phyloP scores from a whole-genome alignment of 2,113 vertebrate species.

The Crotophaga sulcirostris region DNA sequence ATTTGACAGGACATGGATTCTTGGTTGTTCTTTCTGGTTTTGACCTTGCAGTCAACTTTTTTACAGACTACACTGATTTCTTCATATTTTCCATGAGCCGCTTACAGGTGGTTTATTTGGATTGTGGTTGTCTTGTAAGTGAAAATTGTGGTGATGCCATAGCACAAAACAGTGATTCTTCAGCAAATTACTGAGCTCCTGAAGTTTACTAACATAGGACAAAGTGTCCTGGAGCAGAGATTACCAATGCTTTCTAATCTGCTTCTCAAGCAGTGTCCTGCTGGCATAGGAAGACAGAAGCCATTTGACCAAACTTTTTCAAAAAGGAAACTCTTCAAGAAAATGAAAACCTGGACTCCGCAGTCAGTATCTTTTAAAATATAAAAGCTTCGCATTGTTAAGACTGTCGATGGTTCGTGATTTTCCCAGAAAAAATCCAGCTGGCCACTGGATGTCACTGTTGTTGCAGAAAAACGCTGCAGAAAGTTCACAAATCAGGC shows the following conservation, averaged over 20 bases:
- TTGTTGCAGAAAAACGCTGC: slow-evolving; percentile 40
- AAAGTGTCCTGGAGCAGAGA: neutral
- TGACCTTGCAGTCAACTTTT: neutral
- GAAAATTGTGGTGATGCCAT: neutral
- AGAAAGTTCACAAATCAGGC: slow-evolving; percentile 1
- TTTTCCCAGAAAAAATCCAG: neutral
- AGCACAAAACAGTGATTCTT: neutral
- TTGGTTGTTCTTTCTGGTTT: neutral
- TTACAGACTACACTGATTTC: neutral
- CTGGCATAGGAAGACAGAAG: neutral
- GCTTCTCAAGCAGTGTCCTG: rapidly evolving
- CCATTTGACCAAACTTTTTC: neutral
- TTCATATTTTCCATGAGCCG: neutral
- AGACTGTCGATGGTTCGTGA: rapidly evolving
- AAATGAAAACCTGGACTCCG: neutral
- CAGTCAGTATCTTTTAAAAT: neutral
- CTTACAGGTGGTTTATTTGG: neutral
- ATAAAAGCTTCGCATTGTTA: neutral
- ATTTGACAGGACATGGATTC: neutral
- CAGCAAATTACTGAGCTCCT: neutral
- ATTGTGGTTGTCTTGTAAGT: neutral
- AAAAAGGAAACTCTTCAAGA: neutral
- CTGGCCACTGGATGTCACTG: slow-evolving; percentile 63
- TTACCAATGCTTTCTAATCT: neutral
- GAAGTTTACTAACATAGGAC: neutral